Conservation (phyloP, 2,888 invertebrate species). For the Acronicta psi region DNA sequence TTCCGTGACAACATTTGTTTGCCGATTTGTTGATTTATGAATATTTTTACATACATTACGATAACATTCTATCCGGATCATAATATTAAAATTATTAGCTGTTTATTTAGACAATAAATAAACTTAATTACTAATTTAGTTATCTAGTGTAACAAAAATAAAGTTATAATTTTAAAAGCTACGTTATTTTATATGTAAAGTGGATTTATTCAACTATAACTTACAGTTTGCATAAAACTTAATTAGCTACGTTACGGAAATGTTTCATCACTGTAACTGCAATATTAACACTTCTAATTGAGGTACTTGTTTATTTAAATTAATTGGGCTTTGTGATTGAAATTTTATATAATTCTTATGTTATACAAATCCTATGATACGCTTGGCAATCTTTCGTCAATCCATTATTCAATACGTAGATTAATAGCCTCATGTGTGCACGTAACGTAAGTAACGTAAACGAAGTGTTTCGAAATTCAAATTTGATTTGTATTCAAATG, state of each 20-base stretch:
- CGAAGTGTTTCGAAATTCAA: not conserved
- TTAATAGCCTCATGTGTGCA: not conserved
- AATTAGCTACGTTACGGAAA: slow-evolving; percentile 17
- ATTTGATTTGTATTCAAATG: not conserved
- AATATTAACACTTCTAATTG: slow-evolving; percentile 16
- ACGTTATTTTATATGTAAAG: slow-evolving; percentile 7
- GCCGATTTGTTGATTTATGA: slow-evolving; percentile 47
- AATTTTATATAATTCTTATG: not conserved
- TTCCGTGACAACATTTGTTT: slow-evolving; percentile 49
- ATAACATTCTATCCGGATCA: slow-evolving; percentile 10
- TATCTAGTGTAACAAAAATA: not conserved
- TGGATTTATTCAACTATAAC: slow-evolving; percentile 16
- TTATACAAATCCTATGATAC: not conserved
- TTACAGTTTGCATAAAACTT: slow-evolving; percentile 27
- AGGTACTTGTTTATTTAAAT: slow-evolving; percentile 12
- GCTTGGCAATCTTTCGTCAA: not conserved
- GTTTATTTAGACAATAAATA: slow-evolving; percentile 3
- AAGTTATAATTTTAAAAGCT: slow-evolving; percentile 9
- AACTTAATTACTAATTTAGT: not conserved
- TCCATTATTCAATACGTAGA: not conserved
- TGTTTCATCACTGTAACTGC: slow-evolving; percentile 16
- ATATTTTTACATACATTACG: slow-evolving; percentile 34
- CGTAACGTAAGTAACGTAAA: not conserved
- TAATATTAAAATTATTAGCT: slow-evolving; percentile 10
- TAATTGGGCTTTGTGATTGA: not conserved